Evolutionary conservation across 2,888 invertebrate genomes (phyloP), one percentile per base, ranked within the genome.

Genomic region (Corbicula japonica): DNA sequence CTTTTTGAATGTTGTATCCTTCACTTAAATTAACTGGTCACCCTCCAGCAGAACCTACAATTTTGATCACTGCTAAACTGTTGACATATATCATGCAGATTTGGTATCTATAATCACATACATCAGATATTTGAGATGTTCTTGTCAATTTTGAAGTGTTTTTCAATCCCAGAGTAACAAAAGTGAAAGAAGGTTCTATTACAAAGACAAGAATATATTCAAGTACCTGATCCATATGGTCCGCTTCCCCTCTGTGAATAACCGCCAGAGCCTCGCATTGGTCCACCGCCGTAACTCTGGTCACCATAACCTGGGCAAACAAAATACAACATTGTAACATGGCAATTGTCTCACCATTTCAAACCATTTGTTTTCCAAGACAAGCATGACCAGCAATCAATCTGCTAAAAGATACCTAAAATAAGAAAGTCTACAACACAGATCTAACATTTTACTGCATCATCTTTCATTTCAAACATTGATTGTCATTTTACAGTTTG

Each of bases 271-370:
- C 86, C 84, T 69, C 87, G 85, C 86, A 88, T 85, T 23, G 88
- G 82, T 28, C 89, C 89, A 44, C 89, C 89, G 26, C 89, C 88
- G 69, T 86, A 87, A 58, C 85, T 86, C 58, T 80, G 76, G 30
- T 85, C 84, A 41, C 86, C 87, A 66, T 88, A 89, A 61, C 84
- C 84, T 52, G n/a, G n/a, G n/a, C n/a, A n/a, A 66, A 2, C 23
- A 56, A 21, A 34, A 5, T 28, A 8, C 56, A 56, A 56, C 32
- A 4, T 34, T 1, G 35, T 21, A 32, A 56, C 1, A 30, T 56
- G 15, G 3, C 8, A 28, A 26, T 12, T 38, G 15, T 38, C 8
- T 18, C 8, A 18, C 18, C 10, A 38, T 38, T 38, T 12, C 41
- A 38, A 38, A 18, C 8, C 50, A 15, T 50, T 10, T 50, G 15